Evolutionary conservation across 2,888 invertebrate species (phyloP), one percentile per base, ranked within the genome.

Genomic region (Amiota communis): DNA sequence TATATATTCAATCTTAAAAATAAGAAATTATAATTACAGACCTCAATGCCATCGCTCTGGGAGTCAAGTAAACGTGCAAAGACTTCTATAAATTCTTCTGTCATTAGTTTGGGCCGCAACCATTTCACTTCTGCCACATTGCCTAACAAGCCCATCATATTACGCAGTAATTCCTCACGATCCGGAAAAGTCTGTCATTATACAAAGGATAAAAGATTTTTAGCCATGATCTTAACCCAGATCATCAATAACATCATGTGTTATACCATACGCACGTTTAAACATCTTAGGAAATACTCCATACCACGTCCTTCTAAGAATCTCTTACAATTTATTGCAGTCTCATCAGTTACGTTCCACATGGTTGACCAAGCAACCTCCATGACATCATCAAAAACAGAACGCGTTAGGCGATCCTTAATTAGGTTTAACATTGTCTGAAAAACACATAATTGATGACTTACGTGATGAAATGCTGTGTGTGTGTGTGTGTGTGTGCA

Each of bases 311-410:
- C 94, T 81, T 95, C 93, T 74, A 99, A 91, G 91, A 99, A 99
- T 84, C 95, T 92, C 88, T 94, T 92, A 91, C 98, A 98, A 91
- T 99, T 99, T 81, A 94, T 92, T 61, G 98, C 96, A 12, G 98
- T 98, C 91, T 99, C 98, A 89, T 99, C 98, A 49, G 96, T 95
- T 79, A 96, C 96, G 90, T 98, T 99, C 98, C 98, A 99, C 95
- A 99, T 96, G n/a, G 98, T 97, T 74, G 98, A 98, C 99, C 99
- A 99, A 4, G 98, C 97, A 15, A 98, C 97, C 91, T 98, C 98
- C 91, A 99, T 92, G 17, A 98, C 97, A 89, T 99, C 98, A 89
- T 99, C 98, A 87, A 97, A 98, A 57, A 95, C 91, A 73, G 92
- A 92, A 53, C 93, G 91, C 74, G 93, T 92, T 75, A 97, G 91